A percentile compares a stretch with the other conserved stretches of the same genome.
Evolutionary conservation across 2,113 vertebrate species (phyloP).

Genomic region (Colinus virginianus): DNA sequence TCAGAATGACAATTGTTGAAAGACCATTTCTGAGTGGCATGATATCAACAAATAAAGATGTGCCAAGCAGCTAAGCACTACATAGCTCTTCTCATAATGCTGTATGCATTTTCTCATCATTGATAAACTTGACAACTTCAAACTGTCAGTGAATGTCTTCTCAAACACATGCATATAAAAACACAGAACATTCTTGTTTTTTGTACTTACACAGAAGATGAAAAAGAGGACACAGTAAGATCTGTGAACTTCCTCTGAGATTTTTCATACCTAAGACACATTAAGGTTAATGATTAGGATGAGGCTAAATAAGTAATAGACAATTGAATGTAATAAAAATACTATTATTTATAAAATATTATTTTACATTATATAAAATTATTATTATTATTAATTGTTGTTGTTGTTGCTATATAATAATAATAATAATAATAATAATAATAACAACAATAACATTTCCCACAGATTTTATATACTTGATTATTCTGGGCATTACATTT

Average conservation of each 20-base stretch:
- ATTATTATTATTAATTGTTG: neutral
- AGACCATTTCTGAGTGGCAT: neutral
- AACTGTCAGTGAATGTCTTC: neutral
- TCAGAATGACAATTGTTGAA: neutral
- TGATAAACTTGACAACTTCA: neutral
- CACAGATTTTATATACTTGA: neutral
- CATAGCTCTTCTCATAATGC: neutral
- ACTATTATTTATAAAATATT: neutral
- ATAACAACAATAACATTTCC: too few relatives aligned
- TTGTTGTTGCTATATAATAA: too few relatives aligned
- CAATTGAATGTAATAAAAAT: neutral
- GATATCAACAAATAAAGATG: neutral
- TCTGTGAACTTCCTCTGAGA: neutral
- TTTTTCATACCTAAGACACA: neutral
- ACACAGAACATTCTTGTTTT: neutral
- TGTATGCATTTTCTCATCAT: neutral
- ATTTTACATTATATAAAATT: too few relatives aligned
- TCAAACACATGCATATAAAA: neutral
- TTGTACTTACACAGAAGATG: neutral
- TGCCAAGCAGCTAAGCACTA: fast-evolving
- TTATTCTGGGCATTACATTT: neutral
- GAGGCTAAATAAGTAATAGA: neutral
- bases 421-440: too few relatives aligned
- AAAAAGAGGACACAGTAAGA: fast-evolving
- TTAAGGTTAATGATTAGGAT: neutral